Base-by-base conservation (phyloP, 2,797 vertebrate genomes). In the Tolypeutes matacus region DNA sequence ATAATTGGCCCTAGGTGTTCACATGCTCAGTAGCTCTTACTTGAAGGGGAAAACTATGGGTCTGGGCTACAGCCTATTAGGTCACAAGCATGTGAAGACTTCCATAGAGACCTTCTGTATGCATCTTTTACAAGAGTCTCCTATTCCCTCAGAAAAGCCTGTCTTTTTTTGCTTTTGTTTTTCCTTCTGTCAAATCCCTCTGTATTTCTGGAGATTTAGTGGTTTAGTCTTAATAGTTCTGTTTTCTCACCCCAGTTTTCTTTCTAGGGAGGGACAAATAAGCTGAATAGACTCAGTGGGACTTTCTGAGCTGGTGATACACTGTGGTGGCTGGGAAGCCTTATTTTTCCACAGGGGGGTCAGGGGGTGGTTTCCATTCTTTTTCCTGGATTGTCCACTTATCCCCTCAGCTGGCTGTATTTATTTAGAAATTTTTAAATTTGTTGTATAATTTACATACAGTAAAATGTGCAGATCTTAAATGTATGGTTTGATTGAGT, bases 241-340 rank as follows among this genome's bases (percentile, higher is more conserved):
- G 9, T 23, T 56, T 91, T 84, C 51, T 93, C 3, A 88, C 23
- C 60, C 81, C 62, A 65, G 20, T 29, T 91, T 82, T 21, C 56
- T 69, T 90, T 78, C 23, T 82, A 69, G 10, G 21, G 3, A 80
- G 86, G 76, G 60, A 95, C 58, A 91, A 51, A 25, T 94, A 27
- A 81, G 11, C 67, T 77, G 42, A 72, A 46, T n/a, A 46, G 60
- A 75, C 56, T 73, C 29, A 4, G 11, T 82, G 21, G 56, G 46
- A 81, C 14, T 92, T 89, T 93, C 78, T 93, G 67, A 96, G 62
- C 25, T 21, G 70, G 67, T 77, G 36, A 67, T 31, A 62, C n/a
- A 31, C 7, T 27, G 21, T n/a, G 27, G 10, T 46, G 13, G 42
- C 39, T 27, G 60, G 64, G 56, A 95, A 29, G 29, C 2, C 34